Evolutionary conservation across 2,797 vertebrate genomes (phyloP).

Genomic region (Bovichtus diacanthus): DNA sequence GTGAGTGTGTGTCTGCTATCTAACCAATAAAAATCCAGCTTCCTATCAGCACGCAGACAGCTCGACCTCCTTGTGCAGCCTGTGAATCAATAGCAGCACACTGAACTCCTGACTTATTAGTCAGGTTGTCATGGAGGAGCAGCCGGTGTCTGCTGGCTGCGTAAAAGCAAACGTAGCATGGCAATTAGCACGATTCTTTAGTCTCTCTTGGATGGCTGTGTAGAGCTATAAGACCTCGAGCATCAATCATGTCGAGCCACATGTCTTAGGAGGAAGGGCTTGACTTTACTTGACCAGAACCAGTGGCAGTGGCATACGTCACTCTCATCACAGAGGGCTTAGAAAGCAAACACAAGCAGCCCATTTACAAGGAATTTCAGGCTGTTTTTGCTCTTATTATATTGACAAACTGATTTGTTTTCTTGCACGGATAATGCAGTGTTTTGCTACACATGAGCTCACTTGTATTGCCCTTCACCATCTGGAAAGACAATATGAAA

Average conservation of each 20-base stretch:
- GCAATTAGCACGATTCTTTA: constrained; percentile 61
- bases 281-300: constrained; percentile 50
- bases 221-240: constrained; percentile 26
- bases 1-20: constrained; percentile 41
- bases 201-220: constrained; percentile 33
- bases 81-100: constrained; percentile 57
- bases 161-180: constrained; percentile 65
- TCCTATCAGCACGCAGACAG: constrained; percentile 43
- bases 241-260: constrained; percentile 38
- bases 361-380: constrained; percentile 8
- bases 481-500: constrained; percentile 45
- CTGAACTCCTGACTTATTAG: constrained; percentile 61
- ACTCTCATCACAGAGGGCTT: constrained; percentile 27
- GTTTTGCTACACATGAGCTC: constrained; percentile 31
- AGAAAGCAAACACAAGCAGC: constrained; percentile 27
- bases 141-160: constrained; percentile 48
- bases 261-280: constrained; percentile 43
- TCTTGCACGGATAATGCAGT: constrained; percentile 2
- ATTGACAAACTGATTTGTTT: neutral
- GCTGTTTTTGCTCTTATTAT: constrained; percentile 1
- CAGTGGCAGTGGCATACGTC: constrained; percentile 42
- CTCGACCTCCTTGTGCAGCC: constrained; percentile 35
- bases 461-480: constrained; percentile 34
- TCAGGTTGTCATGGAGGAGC: constrained; percentile 69
- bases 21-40: constrained; percentile 46